phyloP scores from a whole-genome alignment of 2,797 vertebrate species.

The Clarias pachynema region DNA sequence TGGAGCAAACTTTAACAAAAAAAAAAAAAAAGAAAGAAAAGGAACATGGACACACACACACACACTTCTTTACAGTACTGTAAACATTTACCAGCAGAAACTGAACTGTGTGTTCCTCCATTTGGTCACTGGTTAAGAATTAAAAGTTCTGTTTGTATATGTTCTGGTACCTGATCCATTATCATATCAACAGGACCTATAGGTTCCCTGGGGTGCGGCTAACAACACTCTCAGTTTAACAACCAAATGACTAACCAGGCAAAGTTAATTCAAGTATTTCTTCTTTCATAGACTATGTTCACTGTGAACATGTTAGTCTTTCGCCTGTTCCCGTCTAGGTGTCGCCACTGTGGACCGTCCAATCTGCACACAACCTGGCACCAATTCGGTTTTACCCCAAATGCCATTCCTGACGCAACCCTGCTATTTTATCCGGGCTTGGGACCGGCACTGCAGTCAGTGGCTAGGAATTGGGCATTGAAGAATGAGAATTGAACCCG shows the following conservation, averaged over 20 bases:
- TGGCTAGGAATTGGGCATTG: no score
- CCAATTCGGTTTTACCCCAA: no score
- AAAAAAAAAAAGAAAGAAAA: constrained; percentile 21
- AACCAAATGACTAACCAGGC: neutral
- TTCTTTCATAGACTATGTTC: neutral
- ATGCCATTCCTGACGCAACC: no score
- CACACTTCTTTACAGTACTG: neutral
- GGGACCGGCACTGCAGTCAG: no score
- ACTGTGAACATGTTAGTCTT: neutral
- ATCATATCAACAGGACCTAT: neutral
- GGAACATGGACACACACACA: constrained; percentile 15
- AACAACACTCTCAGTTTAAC: neutral
- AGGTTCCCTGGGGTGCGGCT: no score
- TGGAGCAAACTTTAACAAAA: constrained; percentile 34
- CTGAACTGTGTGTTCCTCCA: neutral
- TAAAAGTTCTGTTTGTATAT: neutral
- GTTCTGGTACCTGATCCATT: neutral
- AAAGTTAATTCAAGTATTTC: neutral
- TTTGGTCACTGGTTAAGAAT: neutral
- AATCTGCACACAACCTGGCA: no score
- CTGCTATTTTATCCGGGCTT: no score
- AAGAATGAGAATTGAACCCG: no score
- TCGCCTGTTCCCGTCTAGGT: no score
- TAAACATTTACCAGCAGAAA: neutral
- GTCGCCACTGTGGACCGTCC: no score